Conservation (phyloP, 2,113 vertebrate genomes). For the Microcebus griseorufus region DNA sequence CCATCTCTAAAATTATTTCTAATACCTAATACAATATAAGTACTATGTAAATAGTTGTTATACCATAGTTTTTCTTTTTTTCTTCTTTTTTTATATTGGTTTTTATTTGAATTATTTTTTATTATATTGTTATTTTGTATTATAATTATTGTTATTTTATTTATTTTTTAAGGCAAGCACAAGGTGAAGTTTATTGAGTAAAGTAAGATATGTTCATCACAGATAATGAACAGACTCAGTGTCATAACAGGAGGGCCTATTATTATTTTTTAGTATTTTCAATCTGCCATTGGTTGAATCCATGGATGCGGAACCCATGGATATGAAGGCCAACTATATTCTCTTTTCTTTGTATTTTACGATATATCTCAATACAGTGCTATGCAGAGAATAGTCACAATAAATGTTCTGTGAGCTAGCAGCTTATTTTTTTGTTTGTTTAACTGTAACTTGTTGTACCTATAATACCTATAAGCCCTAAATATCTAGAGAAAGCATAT, state of each 20-base stretch:
- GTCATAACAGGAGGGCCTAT: neutral
- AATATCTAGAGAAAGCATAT: neutral
- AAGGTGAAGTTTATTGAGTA: too few species aligned
- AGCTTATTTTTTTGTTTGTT: slow-evolving; percentile 9
- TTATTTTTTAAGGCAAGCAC: too few species aligned
- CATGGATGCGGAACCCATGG: neutral
- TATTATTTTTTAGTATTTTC: neutral
- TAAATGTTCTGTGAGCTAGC: neutral
- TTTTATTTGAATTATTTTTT: too few species aligned
- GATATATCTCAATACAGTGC: neutral
- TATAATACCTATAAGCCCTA: neutral
- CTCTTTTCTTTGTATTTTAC: neutral
- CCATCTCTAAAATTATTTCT: neutral
- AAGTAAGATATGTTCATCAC: too few species aligned
- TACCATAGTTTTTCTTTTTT: too few species aligned
- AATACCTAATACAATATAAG: too few species aligned
- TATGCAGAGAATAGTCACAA: neutral
- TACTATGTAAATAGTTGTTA: too few species aligned
- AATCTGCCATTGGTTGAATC: neutral
- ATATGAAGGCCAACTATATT: neutral
- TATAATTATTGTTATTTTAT: too few species aligned
- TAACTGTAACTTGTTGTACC: neutral
- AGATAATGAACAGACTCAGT: too few species aligned
- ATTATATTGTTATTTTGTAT: too few species aligned
- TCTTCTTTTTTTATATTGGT: too few species aligned